These are phyloP conservation scores for Ptychadena robeensis DNA, from an alignment of 2,797 vertebrate genomes.

Conservation along the genomic window DNA sequence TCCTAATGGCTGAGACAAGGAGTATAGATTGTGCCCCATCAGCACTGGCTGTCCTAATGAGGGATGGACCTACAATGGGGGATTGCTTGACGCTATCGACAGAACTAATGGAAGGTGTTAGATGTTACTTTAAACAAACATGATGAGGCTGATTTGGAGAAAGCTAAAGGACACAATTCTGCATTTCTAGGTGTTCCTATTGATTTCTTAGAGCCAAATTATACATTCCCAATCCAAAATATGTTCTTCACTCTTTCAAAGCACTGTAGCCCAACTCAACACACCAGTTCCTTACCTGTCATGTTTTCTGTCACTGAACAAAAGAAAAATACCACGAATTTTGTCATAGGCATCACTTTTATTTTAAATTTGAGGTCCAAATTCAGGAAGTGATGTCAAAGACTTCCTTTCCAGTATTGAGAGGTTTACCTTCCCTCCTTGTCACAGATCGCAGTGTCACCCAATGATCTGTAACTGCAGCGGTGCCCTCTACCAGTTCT, in stretches of 20 bases:
- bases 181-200: background rate
- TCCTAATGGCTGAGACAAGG: background rate
- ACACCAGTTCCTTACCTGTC: too few species aligned
- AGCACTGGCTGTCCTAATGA: slow-evolving; percentile 23
- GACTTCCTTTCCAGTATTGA: too few species aligned
- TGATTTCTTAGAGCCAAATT: background rate
- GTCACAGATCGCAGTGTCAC: too few species aligned
- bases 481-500: too few species aligned
- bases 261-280: too few species aligned
- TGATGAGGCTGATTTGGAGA: background rate
- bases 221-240: background rate
- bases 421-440: too few species aligned
- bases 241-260: background rate
- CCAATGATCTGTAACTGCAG: too few species aligned
- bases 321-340: too few species aligned
- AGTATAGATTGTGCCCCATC: slow-evolving; percentile 14
- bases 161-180: slow-evolving; percentile 3
- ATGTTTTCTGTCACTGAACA: too few species aligned
- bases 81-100: slow-evolving; percentile 29
- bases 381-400: too few species aligned
- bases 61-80: background rate
- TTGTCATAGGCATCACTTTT: too few species aligned
- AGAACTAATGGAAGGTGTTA: slow-evolving; percentile 19
- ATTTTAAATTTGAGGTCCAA: too few species aligned
- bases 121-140: background rate